Percentiles rank a stretch among this genome's conserved stretches.
Evolutionary conservation across 2,113 vertebrate species (phyloP).

Genomic region (Sakesphorus luctuosus): DNA sequence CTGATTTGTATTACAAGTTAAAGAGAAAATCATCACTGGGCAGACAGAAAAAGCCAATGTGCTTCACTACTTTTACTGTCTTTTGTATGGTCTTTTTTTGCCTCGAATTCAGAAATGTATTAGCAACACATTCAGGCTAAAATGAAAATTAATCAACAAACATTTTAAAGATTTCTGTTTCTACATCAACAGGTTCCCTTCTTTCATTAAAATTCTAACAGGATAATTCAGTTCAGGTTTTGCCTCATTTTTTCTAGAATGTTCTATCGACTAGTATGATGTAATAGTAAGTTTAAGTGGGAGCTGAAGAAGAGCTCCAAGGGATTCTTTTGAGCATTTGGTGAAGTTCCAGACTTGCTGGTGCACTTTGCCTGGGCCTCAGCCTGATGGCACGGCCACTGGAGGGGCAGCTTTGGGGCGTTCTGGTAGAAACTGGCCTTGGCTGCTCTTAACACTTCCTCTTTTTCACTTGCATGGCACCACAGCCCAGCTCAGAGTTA

Average conservation of each 20-base stretch:
- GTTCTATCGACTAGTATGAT: neutral
- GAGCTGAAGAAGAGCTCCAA: neutral
- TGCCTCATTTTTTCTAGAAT: neutral
- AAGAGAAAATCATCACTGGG: neutral
- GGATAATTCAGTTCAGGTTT: neutral
- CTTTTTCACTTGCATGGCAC: neutral
- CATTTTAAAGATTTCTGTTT: neutral
- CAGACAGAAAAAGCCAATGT: neutral
- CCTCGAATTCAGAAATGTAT: neutral
- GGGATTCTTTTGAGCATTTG: too few species aligned
- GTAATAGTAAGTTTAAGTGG: neutral
- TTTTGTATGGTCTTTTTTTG: neutral
- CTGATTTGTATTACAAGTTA: too few species aligned
- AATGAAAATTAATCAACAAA: neutral
- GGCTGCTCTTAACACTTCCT: neutral
- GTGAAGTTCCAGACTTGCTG: neutral
- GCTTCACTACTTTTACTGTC: neutral
- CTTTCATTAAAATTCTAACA: neutral
- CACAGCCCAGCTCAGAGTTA: neutral
- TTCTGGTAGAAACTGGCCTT: neutral
- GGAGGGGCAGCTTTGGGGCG: too few species aligned
- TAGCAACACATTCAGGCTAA: neutral
- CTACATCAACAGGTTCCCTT: neutral
- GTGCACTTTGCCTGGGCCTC: rapidly evolving
- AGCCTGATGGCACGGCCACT: rapidly evolving